Evolutionary conservation across 2,888 invertebrate genomes (phyloP), one percentile per base, ranked within the genome.

Genomic region (Eilema depressum): DNA sequence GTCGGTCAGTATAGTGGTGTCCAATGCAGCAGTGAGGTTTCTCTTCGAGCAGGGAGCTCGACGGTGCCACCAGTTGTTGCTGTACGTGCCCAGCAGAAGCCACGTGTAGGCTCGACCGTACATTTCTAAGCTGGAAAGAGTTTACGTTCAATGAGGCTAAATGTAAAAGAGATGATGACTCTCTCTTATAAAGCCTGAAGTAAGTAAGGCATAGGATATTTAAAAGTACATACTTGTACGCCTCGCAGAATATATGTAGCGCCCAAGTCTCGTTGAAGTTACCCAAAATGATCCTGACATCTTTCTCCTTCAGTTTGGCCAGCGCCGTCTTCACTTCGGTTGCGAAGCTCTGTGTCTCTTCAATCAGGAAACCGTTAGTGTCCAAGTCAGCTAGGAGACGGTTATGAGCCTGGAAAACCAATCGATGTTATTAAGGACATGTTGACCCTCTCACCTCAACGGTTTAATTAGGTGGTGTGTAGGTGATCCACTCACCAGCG

Each of bases 181-280:
- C 25, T n/a, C 17, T 23, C 3, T 5, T 25, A n/a, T n/a, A n/a
- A n/a, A n/a, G n/a, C n/a, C n/a, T n/a, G n/a, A n/a, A n/a, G n/a
- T n/a, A n/a, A n/a, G 11, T 3, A 56, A 23, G 4, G 17, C 56
- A 0, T 23, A 23, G 11, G 3, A 10, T 0, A 56, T 56, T n/a
- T 10, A 33, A 11, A 1, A 33, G 26, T 28, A 28, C 20, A 83
- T 89, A 97, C 97, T 96, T 97, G 89, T 97, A 97, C 66, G 98
- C 98, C 88, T 98, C 98, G 89, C 98, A 98, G 89, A 98, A 98
- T 76, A 98, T 98, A 84, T 97, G 96, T 69, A 98, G 95, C 0
- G 99, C 99, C 98, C 99, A 99, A 66, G 97, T 97, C 89, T 99
- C 98, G 92, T 99, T 98, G 92, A 99, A 99, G 92, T 99, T 99